A percentile compares a stretch with the other conserved stretches of the same genome.
phyloP scores from a whole-genome alignment of 2,888 invertebrate genomes.

The Leptinotarsa rubiginosa region DNA sequence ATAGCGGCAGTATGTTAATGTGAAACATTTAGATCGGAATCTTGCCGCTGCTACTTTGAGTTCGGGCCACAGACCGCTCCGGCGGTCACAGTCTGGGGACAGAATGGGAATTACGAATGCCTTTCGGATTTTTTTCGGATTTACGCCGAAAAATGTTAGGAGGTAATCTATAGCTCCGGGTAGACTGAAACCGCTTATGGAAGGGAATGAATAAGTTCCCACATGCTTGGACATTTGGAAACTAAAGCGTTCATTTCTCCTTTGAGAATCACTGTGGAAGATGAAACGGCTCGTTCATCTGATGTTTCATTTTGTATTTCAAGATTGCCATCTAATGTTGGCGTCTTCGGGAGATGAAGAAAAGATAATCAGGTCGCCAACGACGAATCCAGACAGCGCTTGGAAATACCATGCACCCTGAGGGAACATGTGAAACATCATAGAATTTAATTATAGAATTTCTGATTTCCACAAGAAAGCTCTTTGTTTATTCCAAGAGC shows the following conservation, averaged over 20 bases:
- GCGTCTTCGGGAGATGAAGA: too few relatives aligned
- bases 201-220: background rate
- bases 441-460: too few relatives aligned
- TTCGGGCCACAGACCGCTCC: constrained; percentile 29
- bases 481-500: too few relatives aligned
- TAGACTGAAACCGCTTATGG: background rate
- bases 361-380: too few relatives aligned
- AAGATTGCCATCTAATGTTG: too few relatives aligned
- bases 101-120: background rate
- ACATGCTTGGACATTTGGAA: background rate
- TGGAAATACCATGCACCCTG: too few relatives aligned
- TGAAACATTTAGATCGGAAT: constrained; percentile 67
- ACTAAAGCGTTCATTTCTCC: background rate
- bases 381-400: too few relatives aligned
- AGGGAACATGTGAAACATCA: too few relatives aligned
- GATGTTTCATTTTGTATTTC: too few relatives aligned
- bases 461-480: too few relatives aligned
- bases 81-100: constrained; percentile 23
- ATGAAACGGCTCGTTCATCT: too few relatives aligned
- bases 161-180: background rate
- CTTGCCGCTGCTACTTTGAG: constrained; percentile 63
- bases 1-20: constrained; percentile 65
- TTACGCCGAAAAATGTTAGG: constrained; percentile 5
- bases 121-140: constrained; percentile 14
- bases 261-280: too few relatives aligned